phyloP scores from a whole-genome alignment of 2,113 vertebrate species.

The Neoarius graeffei region DNA sequence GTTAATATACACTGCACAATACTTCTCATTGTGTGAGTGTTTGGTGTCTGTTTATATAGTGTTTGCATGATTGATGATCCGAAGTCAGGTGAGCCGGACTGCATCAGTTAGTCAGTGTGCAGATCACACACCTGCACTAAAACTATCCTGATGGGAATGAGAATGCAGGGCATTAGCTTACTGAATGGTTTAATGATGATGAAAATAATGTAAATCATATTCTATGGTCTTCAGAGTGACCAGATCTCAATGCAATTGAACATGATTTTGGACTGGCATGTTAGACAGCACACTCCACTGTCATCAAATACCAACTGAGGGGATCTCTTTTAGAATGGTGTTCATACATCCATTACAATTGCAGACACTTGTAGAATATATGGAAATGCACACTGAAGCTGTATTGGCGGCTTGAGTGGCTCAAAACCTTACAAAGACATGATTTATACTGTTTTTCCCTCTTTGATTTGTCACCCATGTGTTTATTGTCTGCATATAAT shows the following conservation, averaged over 20 bases:
- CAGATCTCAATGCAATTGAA: too few species aligned
- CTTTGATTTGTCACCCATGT: neutral
- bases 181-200: too few species aligned
- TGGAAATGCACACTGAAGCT: neutral
- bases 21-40: neutral
- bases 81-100: neutral
- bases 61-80: neutral
- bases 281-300: neutral
- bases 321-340: neutral
- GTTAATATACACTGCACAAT: neutral
- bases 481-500: neutral
- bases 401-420: neutral
- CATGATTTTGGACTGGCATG: neutral
- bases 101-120: neutral
- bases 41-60: neutral
- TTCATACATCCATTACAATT: neutral
- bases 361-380: neutral
- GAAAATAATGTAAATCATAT: too few species aligned
- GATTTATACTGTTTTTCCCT: neutral
- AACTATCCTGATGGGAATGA: too few species aligned
- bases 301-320: neutral
- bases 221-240: too few species aligned
- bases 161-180: too few species aligned
- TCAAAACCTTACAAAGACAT: neutral
- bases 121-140: too few species aligned